Conservation (phyloP, 2,888 invertebrate species). For the Rhynchonema sp. region DNA sequence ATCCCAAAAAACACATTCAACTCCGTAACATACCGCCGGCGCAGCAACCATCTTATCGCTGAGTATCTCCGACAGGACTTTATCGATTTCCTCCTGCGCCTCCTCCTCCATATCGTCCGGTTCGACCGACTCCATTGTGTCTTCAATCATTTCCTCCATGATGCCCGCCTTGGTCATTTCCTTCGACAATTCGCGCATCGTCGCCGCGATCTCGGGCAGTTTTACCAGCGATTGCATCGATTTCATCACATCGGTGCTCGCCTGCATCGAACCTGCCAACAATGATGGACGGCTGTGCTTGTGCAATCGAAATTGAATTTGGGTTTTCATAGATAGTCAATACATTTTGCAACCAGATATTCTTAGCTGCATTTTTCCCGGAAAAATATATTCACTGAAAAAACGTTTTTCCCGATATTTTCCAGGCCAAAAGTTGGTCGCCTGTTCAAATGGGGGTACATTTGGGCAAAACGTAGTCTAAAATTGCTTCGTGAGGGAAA, state of each 20-base stretch:
- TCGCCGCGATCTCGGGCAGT: conserved; percentile 71
- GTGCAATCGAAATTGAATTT: too few species aligned
- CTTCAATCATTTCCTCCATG: conserved; percentile 92
- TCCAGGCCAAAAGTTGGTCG: too few species aligned
- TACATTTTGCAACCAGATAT: too few species aligned
- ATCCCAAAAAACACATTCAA: too few species aligned
- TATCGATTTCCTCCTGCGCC: conserved; percentile 76
- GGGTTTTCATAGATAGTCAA: too few species aligned
- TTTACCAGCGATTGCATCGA: conserved; percentile 75
- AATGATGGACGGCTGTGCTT: too few species aligned
- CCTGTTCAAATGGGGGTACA: too few species aligned
- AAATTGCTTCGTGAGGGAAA: too few species aligned
- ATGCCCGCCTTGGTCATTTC: conserved; percentile 98
- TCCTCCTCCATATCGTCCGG: conserved; percentile 84
- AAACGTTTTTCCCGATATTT: too few species aligned
- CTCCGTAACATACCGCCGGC: conserved; percentile 14
- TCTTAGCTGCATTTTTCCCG: too few species aligned
- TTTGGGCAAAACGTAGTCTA: too few species aligned
- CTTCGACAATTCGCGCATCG: conserved; percentile 86
- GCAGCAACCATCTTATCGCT: conserved; percentile 19
- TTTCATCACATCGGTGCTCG: conserved; percentile 88
- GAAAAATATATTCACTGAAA: too few species aligned
- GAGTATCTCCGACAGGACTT: conserved; percentile 41
- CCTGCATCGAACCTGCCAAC: background rate
- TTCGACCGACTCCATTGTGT: conserved; percentile 68